Conservation (phyloP, 1,140 invertebrate species). For the Brachionus calyciflorus region DNA sequence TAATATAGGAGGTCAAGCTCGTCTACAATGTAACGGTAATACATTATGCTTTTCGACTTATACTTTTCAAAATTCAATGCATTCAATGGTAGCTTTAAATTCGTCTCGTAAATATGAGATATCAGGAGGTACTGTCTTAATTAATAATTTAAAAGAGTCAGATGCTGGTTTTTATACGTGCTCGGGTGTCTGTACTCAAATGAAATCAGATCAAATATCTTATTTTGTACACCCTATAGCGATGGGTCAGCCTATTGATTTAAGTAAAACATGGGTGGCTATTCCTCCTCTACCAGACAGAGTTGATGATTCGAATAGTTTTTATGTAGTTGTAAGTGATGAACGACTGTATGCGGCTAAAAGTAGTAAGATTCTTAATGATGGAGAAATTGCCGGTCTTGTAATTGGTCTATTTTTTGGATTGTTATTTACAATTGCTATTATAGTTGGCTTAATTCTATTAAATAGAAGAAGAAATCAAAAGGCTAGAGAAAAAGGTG, state of each 20-base stretch:
- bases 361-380: not conserved
- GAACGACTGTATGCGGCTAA: slow-evolving; percentile 19
- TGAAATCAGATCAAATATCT: slow-evolving; percentile 26
- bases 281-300: slow-evolving; percentile 13
- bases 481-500: slow-evolving; percentile 21
- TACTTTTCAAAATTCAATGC: not conserved
- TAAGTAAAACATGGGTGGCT: slow-evolving; percentile 1
- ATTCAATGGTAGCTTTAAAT: slow-evolving; percentile 19
- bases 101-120: slow-evolving; percentile 11
- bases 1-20: not conserved
- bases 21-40: not conserved
- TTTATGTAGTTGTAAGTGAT: slow-evolving; percentile 12
- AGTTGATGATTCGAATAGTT: not conserved
- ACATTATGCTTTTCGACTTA: slow-evolving; percentile 20
- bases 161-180: slow-evolving; percentile 45
- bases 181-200: not conserved
- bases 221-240: slow-evolving; percentile 12
- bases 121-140: not conserved
- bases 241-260: slow-evolving; percentile 26
- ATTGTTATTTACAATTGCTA: slow-evolving; percentile 8
- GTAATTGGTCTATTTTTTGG: slow-evolving; percentile 22
- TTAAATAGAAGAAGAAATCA: not conserved
- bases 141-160: slow-evolving; percentile 29
- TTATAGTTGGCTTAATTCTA: slow-evolving; percentile 5
- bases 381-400: slow-evolving; percentile 42